phyloP scores from a whole-genome alignment of 2,113 vertebrate genomes.

The Toxotes chatareus region DNA sequence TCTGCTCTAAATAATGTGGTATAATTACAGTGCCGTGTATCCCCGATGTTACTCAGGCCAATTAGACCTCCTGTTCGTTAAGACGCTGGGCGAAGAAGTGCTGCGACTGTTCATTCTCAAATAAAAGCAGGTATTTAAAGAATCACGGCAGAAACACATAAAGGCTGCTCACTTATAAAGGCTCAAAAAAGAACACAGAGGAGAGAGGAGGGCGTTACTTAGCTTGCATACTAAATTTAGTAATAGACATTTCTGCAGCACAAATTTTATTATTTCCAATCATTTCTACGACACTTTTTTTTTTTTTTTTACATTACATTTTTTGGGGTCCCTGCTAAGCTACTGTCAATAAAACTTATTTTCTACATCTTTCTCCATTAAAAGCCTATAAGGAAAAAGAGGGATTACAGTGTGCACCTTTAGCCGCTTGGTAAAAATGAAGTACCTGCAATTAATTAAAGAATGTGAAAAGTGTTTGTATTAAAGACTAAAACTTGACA shows the following conservation, averaged over 20 bases:
- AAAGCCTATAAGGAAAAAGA: too few relatives aligned
- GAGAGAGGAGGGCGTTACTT: too few relatives aligned
- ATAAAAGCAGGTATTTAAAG: slow-evolving; percentile 1
- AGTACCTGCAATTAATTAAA: too few relatives aligned
- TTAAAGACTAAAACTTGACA: not conserved
- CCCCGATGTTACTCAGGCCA: not conserved
- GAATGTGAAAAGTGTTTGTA: too few relatives aligned
- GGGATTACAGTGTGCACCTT: too few relatives aligned
- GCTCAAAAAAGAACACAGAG: not conserved
- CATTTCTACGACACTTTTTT: not conserved
- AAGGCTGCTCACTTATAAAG: not conserved
- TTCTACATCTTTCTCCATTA: too few relatives aligned
- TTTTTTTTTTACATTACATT: too few relatives aligned
- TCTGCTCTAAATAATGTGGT: slow-evolving; percentile 24
- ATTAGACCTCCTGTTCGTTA: slow-evolving; percentile 11
- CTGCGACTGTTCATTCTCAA: not conserved
- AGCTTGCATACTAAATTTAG: not conserved
- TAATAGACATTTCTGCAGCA: not conserved
- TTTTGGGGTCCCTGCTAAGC: not conserved
- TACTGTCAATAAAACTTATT: not conserved
- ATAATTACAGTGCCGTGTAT: slow-evolving; percentile 25
- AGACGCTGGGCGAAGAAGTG: not conserved
- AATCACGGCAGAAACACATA: not conserved
- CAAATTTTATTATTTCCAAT: not conserved
- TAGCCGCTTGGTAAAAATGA: too few relatives aligned